Base-by-base conservation (phyloP, 2,888 invertebrate species). In the Archips xylosteana region DNA sequence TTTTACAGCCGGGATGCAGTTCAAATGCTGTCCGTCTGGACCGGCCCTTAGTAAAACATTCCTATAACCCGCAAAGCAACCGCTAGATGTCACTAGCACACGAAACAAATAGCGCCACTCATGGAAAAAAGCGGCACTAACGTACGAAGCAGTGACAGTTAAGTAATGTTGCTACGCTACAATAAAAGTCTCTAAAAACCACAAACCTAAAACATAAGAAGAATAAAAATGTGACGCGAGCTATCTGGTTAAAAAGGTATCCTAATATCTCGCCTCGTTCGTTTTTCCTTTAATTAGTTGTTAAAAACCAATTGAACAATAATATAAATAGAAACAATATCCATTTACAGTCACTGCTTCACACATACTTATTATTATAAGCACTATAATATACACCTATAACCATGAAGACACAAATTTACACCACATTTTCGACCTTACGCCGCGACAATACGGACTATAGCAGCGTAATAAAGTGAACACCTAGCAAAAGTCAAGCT, bases 401-500 rank as follows among this genome's bases (percentile, higher is more conserved):
- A 60, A 36, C 36, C 45, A 63, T 63, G 32, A 63, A 63, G 47
- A 63, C 63, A 63, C 63, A 47, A 13, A 32, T 8, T 13, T 47
- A 63, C n/a, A 5, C 47, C 63, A 47, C 63, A 15, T 23, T 63
- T 13, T 47, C 47, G 45, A 32, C 63, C 47, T 63, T 63, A 47
- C 32, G 32, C 32, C 63, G 32, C 47, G 47, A 47, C 47, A 45
- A 63, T 63, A 63, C 63, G 32, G 32, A 47, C 63, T 34, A 63
- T 63, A 63, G 32, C 63, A 63, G 47, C 63, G 47, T 47, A 47
- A 45, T 45, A 45, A 42, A 62, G 23, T 62, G 45, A 62, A 62
- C 62, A 62, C 62, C 62, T 45, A 62, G 32, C 42, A 23, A 45
- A 45, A 62, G 62, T 62, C 45, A 47, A 63, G 63, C 13, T 32